Base-by-base conservation (phyloP, 2,888 invertebrate genomes). In the Caenorhabditis sulstoni region DNA sequence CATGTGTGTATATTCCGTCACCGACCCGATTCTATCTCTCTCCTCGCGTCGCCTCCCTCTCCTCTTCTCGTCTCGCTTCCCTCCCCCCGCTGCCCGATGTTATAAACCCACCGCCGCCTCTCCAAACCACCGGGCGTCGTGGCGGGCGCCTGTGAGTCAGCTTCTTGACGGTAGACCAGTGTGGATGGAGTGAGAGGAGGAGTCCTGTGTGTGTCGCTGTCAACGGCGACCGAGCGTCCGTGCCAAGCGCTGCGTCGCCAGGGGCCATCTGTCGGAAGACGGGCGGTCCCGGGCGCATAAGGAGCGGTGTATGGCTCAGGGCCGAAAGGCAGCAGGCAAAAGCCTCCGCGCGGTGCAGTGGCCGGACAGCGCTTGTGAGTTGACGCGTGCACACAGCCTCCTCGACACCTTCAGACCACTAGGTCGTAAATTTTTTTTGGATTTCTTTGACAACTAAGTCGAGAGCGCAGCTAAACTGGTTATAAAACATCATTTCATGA, bases 131-230 rank as follows among this genome's bases (percentile, higher is more conserved):
- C 22, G 49, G 49, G 22, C 20, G 49, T 49, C 14, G 49, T 49
- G 49, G 49, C 49, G 49, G 14, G 49, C 49, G 20, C 22, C 49
- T 49, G 49, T 49, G 49, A 49, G 49, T 22, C 22, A 49, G 49
- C 49, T 49, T 49, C 49, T 49, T 12, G 49, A 22, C 49, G 22
- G 49, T 49, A 49, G 49, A 49, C 9, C 20, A 20, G 49, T 49
- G 49, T 49, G 49, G 49, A 49, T 49, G 49, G 49, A 49, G 49
- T 49, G 49, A 49, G 49, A 49, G 49, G 49, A 49, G 49, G 49
- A 49, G 49, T 49, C 49, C 49, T 49, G 49, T 49, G 49, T 49
- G 49, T 49, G 49, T 49, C 49, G 49, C 22, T 49, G 49, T 49
- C 49, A 12, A 49, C 49, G 49, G 49, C 49, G 49, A 49, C 49